Percentiles rank a stretch among this genome's conserved stretches.
Conservation (phyloP, 2,888 invertebrate species). For the Spisula solida region DNA sequence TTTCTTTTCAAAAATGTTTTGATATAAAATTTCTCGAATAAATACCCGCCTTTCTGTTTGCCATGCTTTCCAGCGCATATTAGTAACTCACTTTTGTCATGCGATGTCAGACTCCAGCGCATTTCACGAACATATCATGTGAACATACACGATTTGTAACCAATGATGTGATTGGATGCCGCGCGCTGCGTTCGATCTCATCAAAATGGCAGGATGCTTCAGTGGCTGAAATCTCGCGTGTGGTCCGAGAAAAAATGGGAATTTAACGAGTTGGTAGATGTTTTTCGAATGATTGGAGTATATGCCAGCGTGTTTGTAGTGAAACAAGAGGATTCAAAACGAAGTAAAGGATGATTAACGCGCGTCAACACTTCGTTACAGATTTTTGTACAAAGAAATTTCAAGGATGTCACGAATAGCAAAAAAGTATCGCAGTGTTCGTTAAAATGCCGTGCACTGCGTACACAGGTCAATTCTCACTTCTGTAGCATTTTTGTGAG, state of each 20-base stretch:
- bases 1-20: constrained; percentile 19
- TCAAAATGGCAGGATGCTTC: neutral
- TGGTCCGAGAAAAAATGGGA: constrained; percentile 43
- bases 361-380: constrained; percentile 49
- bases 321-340: constrained; percentile 25
- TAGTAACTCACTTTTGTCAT: constrained; percentile 31
- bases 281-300: constrained; percentile 42
- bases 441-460: constrained; percentile 27
- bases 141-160: neutral
- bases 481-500: constrained; percentile 16
- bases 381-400: constrained; percentile 28
- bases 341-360: constrained; percentile 23
- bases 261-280: constrained; percentile 40
- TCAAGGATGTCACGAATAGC: constrained; percentile 28
- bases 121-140: neutral
- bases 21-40: constrained; percentile 30
- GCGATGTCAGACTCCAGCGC: constrained; percentile 37
- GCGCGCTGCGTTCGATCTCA: constrained; percentile 14
- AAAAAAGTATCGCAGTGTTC: neutral
- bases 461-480: constrained; percentile 20
- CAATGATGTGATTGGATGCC: neutral
- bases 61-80: constrained; percentile 13
- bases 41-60: neutral
- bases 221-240: constrained; percentile 26
- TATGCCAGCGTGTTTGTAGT: constrained; percentile 17